These are phyloP conservation scores for Centrocercus urophasianus DNA, from an alignment of 2,113 vertebrate species.

Conservation along the genomic window DNA sequence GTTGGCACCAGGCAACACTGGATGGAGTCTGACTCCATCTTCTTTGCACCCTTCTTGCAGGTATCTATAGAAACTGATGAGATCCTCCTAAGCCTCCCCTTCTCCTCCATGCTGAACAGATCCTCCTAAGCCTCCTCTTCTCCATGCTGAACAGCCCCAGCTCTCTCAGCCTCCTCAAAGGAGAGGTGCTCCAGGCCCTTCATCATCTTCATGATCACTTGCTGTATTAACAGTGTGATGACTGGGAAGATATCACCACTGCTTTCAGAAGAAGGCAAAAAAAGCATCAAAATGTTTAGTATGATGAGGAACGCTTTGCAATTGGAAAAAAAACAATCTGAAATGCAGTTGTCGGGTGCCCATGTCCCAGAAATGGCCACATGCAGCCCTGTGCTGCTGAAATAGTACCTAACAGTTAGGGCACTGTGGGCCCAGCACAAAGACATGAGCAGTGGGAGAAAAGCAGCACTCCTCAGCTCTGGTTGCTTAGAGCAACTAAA, in stretches of 20 bases:
- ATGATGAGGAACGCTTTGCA: not conserved
- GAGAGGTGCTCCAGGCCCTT: not conserved
- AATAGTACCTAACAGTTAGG: fast-evolving
- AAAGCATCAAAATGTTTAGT: not conserved
- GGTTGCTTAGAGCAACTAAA: not conserved
- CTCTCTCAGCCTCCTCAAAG: not conserved
- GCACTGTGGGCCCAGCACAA: not conserved
- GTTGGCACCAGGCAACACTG: not conserved
- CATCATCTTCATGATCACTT: not conserved
- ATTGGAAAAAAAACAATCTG: not conserved
- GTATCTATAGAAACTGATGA: not conserved
- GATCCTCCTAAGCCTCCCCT: not conserved
- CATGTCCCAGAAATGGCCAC: fast-evolving
- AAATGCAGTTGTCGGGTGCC: not conserved
- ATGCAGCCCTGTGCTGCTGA: fast-evolving
- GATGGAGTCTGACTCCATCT: not conserved
- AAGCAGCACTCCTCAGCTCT: not conserved
- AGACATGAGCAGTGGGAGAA: fast-evolving
- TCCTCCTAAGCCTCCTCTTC: not conserved
- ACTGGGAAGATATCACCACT: not conserved
- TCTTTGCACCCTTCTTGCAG: not conserved
- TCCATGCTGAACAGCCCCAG: not conserved
- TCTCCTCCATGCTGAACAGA: not conserved
- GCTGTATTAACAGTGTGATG: fast-evolving
- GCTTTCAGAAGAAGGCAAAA: not conserved